phyloP scores from a whole-genome alignment of 2,888 invertebrate species.

The Melinaea marsaeus region DNA sequence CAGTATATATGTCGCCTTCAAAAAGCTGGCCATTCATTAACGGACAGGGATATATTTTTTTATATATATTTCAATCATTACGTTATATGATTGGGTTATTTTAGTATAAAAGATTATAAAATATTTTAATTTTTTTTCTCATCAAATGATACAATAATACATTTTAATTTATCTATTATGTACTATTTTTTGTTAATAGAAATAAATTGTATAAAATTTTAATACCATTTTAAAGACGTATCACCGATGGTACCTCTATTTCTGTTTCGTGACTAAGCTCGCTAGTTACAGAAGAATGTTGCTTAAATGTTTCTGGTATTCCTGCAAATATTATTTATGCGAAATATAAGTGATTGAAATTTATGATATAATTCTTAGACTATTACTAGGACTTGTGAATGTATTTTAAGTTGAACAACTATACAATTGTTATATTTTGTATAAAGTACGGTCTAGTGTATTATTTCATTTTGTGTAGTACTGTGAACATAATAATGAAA shows the following conservation, averaged over 20 bases:
- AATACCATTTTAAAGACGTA: conserved; percentile 23
- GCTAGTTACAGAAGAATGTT: conserved; percentile 66
- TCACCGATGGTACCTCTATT: conserved; percentile 41
- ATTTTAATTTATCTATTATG: too few relatives aligned
- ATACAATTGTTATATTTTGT: too few relatives aligned
- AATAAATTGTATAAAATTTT: conserved; percentile 5
- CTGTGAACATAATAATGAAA: too few relatives aligned
- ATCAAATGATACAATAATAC: too few relatives aligned
- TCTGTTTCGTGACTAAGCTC: conserved; percentile 66
- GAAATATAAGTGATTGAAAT: conserved; percentile 39
- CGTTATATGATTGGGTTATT: too few relatives aligned
- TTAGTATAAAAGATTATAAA: too few relatives aligned
- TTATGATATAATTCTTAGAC: conserved; percentile 22
- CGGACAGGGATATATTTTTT: conserved; percentile 13
- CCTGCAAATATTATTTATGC: conserved; percentile 59
- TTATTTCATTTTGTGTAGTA: too few relatives aligned
- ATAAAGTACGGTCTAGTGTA: too few relatives aligned
- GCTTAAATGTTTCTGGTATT: conserved; percentile 68
- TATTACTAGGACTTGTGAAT: conserved; percentile 8
- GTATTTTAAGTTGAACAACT: too few relatives aligned
- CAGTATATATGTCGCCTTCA: conserved; percentile 45
- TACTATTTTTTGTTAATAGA: not conserved
- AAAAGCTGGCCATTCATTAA: conserved; percentile 43
- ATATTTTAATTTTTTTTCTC: too few relatives aligned
- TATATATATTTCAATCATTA: too few relatives aligned